Evolutionary conservation across 2,797 vertebrate species (phyloP), one percentile per base, ranked within the genome.

Genomic region (Characodon lateralis): DNA sequence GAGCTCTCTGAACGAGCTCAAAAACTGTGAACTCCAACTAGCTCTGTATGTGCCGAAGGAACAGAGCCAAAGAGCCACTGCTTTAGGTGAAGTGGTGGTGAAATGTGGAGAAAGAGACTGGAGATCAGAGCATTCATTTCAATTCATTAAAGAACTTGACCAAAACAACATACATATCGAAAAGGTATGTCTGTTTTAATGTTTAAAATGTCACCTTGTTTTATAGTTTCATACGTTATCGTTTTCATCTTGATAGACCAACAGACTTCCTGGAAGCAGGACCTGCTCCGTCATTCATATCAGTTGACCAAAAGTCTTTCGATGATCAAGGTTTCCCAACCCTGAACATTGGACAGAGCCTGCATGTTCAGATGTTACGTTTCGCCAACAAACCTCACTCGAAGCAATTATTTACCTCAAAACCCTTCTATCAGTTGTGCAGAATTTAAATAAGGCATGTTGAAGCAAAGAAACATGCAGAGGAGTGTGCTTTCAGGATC

Each of bases 31-130:
- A 0, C 89, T 96, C 74, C 91, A 87, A 71, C 85, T 96, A 51
- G 78, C 87, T 0, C 66, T 95, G 7, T 90, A 92, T 74, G 80
- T 83, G 6, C 89, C 56, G 72, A 91, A 94, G 8, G 78, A 74
- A 13, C 84, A 83, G 14, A 84, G 81, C 63, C 73, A 81, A 70
- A 89, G 85, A 72, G 87, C 80, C 76, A 80, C 77, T 6, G 83
- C 84, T 12, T 73, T 96, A 83, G 96, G 95, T 5, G 93, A 95
- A 73, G 83, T 96, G 78, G 90, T 95, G 82, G 85, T 88, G 0
- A 78, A 91, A 1, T 96, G 95, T 65, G 82, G 85, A 48, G 93
- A 88, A 69, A 85, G 78, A 63, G 90, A 95, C 83, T 96, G 95
- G 95, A 76, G 78, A 48, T 68, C 72, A 16, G 91, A 94, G n/a